These are phyloP conservation scores for Vidua macroura DNA, from an alignment of 2,113 vertebrate species.

Conservation along the genomic window DNA sequence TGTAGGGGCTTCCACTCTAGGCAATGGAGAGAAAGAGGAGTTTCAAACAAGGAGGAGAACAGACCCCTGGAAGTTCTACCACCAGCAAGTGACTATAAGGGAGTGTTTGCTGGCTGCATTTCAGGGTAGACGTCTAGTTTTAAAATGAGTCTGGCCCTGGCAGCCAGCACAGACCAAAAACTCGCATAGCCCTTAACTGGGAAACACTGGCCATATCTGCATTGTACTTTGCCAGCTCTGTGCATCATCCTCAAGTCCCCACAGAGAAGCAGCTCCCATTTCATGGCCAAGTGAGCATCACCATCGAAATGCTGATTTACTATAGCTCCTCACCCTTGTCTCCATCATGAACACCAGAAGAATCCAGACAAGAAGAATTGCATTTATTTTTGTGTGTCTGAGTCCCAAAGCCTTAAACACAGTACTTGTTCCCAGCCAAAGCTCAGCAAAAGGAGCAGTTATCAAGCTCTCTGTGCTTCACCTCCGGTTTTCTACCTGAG, in stretches of 20 bases:
- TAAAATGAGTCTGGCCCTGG: neutral
- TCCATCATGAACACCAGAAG: neutral
- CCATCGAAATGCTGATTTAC: neutral
- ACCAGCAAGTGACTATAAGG: neutral
- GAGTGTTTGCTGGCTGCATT: neutral
- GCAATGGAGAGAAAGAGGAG: neutral
- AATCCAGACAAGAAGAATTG: neutral
- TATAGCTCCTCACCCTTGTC: neutral
- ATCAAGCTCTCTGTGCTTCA: neutral
- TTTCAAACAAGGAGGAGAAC: neutral
- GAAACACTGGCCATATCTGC: neutral
- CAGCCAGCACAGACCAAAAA: neutral
- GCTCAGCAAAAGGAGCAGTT: neutral
- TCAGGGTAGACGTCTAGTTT: neutral
- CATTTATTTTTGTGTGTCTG: neutral
- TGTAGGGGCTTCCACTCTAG: neutral
- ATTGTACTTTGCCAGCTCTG: neutral
- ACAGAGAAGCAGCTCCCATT: neutral
- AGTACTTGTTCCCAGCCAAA: accelerated
- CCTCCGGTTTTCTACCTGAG: neutral
- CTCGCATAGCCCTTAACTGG: neutral
- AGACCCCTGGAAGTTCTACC: neutral
- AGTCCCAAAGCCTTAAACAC: neutral
- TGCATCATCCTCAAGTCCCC: neutral
- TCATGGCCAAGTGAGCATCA: neutral